Conservation (phyloP, 2,888 invertebrate species). For the Phytoseiulus persimilis region DNA sequence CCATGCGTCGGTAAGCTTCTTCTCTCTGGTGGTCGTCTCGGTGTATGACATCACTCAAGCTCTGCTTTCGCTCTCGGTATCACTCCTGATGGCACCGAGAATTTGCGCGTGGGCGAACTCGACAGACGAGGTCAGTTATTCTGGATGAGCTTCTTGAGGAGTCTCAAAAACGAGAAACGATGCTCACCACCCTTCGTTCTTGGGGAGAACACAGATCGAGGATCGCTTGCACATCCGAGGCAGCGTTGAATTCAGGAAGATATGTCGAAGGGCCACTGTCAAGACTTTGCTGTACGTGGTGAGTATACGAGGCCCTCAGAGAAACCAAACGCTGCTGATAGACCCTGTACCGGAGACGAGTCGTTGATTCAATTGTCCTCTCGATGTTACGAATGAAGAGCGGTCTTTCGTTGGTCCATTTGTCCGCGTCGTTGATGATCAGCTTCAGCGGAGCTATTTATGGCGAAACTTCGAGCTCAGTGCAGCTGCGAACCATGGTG, state of each 20-base stretch:
- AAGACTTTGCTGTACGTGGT: not conserved
- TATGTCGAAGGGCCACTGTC: not conserved
- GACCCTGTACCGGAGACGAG: no score
- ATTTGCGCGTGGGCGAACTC: not conserved
- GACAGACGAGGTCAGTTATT: not conserved
- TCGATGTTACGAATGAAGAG: not conserved
- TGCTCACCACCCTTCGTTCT: not conserved
- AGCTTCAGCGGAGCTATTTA: not conserved
- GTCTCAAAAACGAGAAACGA: not conserved
- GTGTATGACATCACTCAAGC: not conserved
- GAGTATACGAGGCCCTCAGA: no score
- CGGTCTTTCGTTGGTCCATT: not conserved
- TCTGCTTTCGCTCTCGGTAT: not conserved
- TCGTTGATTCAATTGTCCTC: no score
- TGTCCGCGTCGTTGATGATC: not conserved
- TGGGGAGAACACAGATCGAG: not conserved
- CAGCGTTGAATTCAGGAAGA: not conserved
- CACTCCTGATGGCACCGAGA: not conserved
- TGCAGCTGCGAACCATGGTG: not conserved
- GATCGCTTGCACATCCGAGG: not conserved
- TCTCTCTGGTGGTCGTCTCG: not conserved
- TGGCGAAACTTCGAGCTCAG: not conserved
- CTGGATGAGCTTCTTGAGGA: not conserved
- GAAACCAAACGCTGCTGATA: no score
- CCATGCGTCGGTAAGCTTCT: not conserved